Percentiles rank a stretch among this genome's conserved stretches.
phyloP scores from a whole-genome alignment of 1,140 invertebrate genomes.

The Oryzaephilus surinamensis region DNA sequence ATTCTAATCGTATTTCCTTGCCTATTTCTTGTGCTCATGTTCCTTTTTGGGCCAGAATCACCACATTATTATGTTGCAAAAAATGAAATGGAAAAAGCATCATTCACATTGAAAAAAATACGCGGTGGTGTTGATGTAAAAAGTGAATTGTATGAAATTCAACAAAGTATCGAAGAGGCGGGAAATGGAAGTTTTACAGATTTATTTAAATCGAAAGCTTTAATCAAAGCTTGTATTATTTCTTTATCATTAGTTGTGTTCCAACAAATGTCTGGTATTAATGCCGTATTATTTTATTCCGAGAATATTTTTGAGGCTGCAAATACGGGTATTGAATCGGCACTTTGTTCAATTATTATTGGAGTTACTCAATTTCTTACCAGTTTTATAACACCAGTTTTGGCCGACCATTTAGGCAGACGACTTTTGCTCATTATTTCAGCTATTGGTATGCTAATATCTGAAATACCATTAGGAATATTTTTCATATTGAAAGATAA shows the following conservation, averaged over 20 bases:
- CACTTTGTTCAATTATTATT: slow-evolving; percentile 63
- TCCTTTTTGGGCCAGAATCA: slow-evolving; percentile 67
- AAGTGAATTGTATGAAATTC: slow-evolving; percentile 18
- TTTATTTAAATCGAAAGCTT: slow-evolving; percentile 42
- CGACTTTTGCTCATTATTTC: slow-evolving; percentile 60
- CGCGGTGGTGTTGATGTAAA: slow-evolving; percentile 46
- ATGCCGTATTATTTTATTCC: slow-evolving; percentile 73
- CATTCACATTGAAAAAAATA: slow-evolving; percentile 49
- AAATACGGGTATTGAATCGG: slow-evolving; percentile 43
- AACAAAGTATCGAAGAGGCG: slow-evolving; percentile 13
- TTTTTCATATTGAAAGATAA: slow-evolving; percentile 22
- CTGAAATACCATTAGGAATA: slow-evolving; percentile 26
- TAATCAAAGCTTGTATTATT: slow-evolving; percentile 55
- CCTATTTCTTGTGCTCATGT: slow-evolving; percentile 52
- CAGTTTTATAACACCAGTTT: slow-evolving; percentile 53
- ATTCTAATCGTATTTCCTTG: slow-evolving; percentile 46
- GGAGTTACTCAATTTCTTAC: slow-evolving; percentile 59
- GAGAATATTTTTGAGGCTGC: slow-evolving; percentile 56
- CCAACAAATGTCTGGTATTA: slow-evolving; percentile 71
- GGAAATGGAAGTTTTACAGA: slow-evolving; percentile 41
- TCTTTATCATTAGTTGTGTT: slow-evolving; percentile 57
- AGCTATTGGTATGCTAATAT: slow-evolving; percentile 45
- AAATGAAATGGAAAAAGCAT: slow-evolving; percentile 48
- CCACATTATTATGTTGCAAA: slow-evolving; percentile 57
- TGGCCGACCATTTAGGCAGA: slow-evolving; percentile 65